A percentile compares a stretch with the other conserved stretches of the same genome.
These are phyloP conservation scores for Pheosia gnoma DNA, from an alignment of 2,888 invertebrate genomes.

Conservation along the genomic window DNA sequence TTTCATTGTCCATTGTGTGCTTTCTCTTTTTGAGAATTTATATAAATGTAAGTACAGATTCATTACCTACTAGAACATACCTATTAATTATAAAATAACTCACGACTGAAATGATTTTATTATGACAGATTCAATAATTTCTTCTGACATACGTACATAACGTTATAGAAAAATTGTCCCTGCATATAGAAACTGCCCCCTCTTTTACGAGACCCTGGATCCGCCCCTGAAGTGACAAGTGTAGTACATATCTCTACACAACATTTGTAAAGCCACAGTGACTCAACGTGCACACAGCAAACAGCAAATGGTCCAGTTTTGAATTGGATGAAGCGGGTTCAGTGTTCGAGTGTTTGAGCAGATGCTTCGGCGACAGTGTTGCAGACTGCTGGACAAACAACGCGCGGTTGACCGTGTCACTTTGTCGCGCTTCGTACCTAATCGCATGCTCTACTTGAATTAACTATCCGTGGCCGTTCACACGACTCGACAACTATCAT, in stretches of 20 bases:
- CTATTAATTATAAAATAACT: too few species aligned
- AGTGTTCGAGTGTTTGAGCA: conserved; percentile 69
- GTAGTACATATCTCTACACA: too few species aligned
- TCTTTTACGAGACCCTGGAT: too few species aligned
- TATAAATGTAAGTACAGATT: too few species aligned
- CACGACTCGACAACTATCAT: conserved; percentile 11
- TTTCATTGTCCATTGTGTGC: conserved; percentile 8
- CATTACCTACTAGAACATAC: too few species aligned
- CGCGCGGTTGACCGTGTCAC: conserved; percentile 44
- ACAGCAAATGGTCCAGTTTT: conserved; percentile 59
- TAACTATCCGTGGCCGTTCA: conserved; percentile 13
- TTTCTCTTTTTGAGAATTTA: background rate
- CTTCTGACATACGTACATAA: too few species aligned
- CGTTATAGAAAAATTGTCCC: too few species aligned
- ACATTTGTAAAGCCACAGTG: background rate
- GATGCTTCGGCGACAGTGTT: conserved; percentile 45
- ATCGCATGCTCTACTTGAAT: conserved; percentile 25
- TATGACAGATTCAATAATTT: too few species aligned
- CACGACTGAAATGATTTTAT: too few species aligned
- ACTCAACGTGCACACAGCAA: conserved; percentile 22
- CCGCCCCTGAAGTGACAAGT: too few species aligned
- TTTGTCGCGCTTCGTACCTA: conserved; percentile 21
- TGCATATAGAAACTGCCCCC: too few species aligned
- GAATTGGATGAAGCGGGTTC: conserved; percentile 65
- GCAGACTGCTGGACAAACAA: conserved; percentile 30